Base-by-base conservation (phyloP, 2,797 vertebrate genomes). In the Liasis olivaceus region DNA sequence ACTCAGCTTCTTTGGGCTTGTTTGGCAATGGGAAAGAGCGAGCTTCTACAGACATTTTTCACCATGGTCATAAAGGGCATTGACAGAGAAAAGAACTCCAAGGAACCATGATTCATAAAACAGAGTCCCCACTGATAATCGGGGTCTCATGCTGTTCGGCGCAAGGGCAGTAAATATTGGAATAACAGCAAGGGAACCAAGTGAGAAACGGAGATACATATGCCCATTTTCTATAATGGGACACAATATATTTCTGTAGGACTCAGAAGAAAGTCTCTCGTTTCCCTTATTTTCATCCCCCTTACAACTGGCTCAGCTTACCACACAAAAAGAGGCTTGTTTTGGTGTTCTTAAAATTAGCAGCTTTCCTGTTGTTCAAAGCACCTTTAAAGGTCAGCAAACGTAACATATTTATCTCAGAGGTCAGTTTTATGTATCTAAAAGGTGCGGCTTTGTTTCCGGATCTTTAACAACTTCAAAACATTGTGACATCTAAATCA, bases 51-150 rank as follows among this genome's bases (percentile, higher is more conserved):
- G 85, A 31, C 91, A 90, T 56, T 95, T 95, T 95, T 94, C 6
- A 91, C 69, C 88, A 93, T 31, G 22, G 87, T 92, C 69, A 91
- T 95, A 54, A 56, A 94, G 92, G 59, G 92, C 26, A 36, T 93
- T 15, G 51, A 90, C 63, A 91, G 62, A 69, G 94, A 86, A 89
- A 93, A 24, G 91, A 77, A 66, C 51, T 90, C 56, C 72, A 89
- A 63, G 28, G 77, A 91, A 94, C 93, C n/a, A 1, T 56, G 85
- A 93, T 93, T 96, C 20, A 94, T 91, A 88, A 42, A 91, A 89
- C 89, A 93, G 22, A 89, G 56, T 69, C 94, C 88, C 59, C 26
- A 69, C 88, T 90, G 26, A 20, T 93, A 63, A 89, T 72, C 93
- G 93, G 90, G 90, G 14, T 89, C 0, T 13, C 87, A 72, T 31